Conservation (phyloP, 2,113 vertebrate species). For the Ceyx melanurus region DNA sequence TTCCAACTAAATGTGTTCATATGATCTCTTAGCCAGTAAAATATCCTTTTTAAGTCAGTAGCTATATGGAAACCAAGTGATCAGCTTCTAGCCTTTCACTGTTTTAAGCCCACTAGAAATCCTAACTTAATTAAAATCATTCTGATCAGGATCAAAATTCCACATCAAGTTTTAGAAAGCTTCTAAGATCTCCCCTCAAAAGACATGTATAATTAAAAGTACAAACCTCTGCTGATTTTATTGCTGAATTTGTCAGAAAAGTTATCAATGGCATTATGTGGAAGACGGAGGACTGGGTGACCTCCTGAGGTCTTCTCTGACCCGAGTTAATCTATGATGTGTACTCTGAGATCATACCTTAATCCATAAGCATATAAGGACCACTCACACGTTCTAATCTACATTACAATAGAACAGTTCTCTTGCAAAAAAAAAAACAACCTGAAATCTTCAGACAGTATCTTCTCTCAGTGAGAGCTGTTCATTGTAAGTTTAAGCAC, state of each 20-base stretch:
- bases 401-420: neutral
- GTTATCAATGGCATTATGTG: neutral
- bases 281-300: neutral
- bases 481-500: neutral
- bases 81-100: neutral
- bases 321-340: neutral
- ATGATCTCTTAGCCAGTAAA: neutral
- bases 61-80: neutral
- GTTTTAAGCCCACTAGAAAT: neutral
- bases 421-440: neutral
- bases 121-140: conserved; percentile 57
- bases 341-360: neutral
- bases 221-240: neutral
- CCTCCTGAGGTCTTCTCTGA: neutral
- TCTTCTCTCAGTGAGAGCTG: neutral
- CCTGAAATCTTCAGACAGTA: neutral
- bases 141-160: conserved; percentile 25
- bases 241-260: neutral
- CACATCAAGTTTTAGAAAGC: neutral
- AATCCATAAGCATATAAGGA: neutral
- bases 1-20: neutral
- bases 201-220: neutral
- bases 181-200: neutral
- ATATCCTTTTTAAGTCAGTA: neutral
- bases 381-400: neutral